Percentiles rank a stretch among this genome's conserved stretches.
Evolutionary conservation across 2,113 vertebrate genomes (phyloP).

Genomic region (Hipposideros armiger): DNA sequence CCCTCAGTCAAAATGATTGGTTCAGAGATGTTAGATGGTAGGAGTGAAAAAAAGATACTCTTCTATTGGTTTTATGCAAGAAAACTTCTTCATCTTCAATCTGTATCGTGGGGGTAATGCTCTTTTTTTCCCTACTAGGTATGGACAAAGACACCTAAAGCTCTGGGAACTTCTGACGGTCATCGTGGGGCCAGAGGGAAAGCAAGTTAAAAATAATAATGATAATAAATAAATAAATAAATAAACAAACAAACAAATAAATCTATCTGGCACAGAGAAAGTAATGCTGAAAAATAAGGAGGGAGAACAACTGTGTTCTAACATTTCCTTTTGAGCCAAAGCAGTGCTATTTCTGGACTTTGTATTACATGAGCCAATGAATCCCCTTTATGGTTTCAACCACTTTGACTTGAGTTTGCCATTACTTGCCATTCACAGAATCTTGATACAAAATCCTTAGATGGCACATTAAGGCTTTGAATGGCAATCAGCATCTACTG

Average conservation of each 20-base stretch:
- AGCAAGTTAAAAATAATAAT: neutral
- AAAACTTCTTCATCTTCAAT: neutral
- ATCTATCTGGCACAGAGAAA: neutral
- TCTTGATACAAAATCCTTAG: constrained; percentile 1
- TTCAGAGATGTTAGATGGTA: neutral
- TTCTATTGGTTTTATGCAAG: neutral
- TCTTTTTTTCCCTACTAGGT: neutral
- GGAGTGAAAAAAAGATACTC: neutral
- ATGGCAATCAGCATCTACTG: neutral
- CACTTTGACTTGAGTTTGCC: constrained; percentile 41
- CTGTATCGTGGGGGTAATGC: neutral
- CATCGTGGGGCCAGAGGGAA: neutral
- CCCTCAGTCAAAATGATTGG: neutral
- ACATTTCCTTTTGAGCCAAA: constrained; percentile 34
- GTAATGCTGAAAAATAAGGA: neutral
- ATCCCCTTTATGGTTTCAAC: neutral
- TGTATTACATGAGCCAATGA: constrained; percentile 2
- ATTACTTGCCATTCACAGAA: constrained; percentile 42
- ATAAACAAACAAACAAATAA: neutral
- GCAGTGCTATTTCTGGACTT: constrained; percentile 40
- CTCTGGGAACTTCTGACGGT: neutral
- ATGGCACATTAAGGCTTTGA: neutral
- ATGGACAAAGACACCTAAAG: neutral
- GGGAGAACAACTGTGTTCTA: neutral
- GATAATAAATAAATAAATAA: neutral